Percentiles rank a stretch among this genome's conserved stretches.
These are phyloP conservation scores for Lordiphosa stackelbergi DNA, from an alignment of 1,140 invertebrate genomes.

Conservation along the genomic window DNA sequence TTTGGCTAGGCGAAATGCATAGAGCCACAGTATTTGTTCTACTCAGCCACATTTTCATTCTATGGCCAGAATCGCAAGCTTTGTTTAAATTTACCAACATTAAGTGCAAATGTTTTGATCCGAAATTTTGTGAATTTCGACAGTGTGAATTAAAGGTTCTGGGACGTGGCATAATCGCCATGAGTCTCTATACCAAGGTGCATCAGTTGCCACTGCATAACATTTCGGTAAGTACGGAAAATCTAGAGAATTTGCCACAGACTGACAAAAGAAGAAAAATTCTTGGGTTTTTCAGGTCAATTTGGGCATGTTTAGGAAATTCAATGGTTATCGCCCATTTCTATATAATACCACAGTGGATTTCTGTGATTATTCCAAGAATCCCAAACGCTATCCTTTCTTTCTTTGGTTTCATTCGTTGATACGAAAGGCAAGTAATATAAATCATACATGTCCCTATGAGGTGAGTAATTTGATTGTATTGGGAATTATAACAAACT, in stretches of 20 bases:
- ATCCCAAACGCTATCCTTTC: conserved; percentile 12
- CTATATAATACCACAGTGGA: conserved; percentile 21
- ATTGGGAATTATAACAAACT: too few relatives aligned
- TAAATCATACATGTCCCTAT: conserved; percentile 20
- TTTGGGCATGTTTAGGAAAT: conserved; percentile 3
- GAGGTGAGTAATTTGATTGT: conserved; percentile 4
- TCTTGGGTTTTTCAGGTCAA: conserved; percentile 2
- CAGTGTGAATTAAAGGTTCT: conserved; percentile 12
- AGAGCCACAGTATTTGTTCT: too few relatives aligned
- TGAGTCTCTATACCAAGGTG: conserved; percentile 5
- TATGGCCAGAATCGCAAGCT: too few relatives aligned
- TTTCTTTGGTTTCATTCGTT: conserved; percentile 1
- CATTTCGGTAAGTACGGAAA: background rate
- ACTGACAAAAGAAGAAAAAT: too few relatives aligned
- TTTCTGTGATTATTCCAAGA: conserved; percentile 10
- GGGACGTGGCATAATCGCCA: conserved; percentile 11
- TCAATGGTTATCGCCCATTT: conserved; percentile 26
- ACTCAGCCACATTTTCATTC: too few relatives aligned
- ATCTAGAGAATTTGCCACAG: background rate
- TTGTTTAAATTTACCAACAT: conserved; percentile 15
- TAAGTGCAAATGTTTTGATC: conserved; percentile 5
- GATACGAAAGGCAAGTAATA: conserved; percentile 15
- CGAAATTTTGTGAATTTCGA: conserved; percentile 3
- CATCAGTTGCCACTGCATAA: conserved; percentile 1
- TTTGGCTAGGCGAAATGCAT: too few relatives aligned